A percentile compares a stretch with the other conserved stretches of the same genome.
These are phyloP conservation scores for Heptranchias perlo DNA, from an alignment of 2,113 vertebrate species.

Conservation along the genomic window DNA sequence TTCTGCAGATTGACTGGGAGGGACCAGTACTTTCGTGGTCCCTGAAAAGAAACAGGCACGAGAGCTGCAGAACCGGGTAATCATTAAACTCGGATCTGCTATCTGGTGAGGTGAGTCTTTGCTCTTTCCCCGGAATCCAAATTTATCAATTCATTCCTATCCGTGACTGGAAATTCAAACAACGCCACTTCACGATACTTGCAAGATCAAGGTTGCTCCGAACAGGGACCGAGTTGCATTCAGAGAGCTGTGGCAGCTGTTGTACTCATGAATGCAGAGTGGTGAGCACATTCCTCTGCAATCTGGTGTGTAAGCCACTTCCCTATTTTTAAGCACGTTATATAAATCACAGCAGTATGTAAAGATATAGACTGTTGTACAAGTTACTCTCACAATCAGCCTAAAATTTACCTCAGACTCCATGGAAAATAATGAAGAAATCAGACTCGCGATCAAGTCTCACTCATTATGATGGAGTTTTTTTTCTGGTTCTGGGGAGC, in stretches of 20 bases:
- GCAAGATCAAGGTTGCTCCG: background rate
- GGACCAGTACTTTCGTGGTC: background rate
- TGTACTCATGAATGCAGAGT: background rate
- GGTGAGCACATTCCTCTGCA: background rate
- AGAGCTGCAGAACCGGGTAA: background rate
- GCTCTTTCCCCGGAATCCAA: background rate
- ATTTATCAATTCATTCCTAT: background rate
- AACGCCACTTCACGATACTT: background rate
- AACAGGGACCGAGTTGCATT: background rate
- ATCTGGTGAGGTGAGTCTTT: background rate
- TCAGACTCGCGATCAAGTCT: background rate
- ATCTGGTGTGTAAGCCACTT: background rate
- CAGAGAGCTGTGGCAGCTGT: constrained; percentile 3
- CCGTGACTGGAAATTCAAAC: constrained; percentile 1
- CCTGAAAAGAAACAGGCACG: background rate
- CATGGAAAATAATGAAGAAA: background rate
- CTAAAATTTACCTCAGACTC: background rate
- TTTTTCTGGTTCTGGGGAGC: background rate
- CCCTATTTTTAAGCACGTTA: background rate
- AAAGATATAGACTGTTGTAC: background rate
- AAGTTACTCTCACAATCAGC: background rate
- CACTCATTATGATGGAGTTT: background rate
- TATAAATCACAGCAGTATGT: background rate
- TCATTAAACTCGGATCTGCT: background rate
- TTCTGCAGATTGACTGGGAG: background rate